A percentile compares a stretch with the other conserved stretches of the same genome.
Conservation (phyloP, 2,888 invertebrate species). For the Macaria notata region DNA sequence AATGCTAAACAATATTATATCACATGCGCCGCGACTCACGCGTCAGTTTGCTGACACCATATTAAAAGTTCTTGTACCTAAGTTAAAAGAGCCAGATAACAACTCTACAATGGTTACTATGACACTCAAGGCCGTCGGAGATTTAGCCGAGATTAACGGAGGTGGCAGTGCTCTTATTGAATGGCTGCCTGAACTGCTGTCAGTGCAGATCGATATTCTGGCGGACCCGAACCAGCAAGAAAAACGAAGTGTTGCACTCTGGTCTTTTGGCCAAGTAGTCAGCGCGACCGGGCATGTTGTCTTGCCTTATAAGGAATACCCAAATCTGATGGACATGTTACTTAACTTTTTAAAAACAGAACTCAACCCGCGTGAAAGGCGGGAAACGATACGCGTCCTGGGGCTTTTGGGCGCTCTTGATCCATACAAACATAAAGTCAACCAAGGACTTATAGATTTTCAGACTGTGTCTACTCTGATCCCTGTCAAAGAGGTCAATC, state of each 20-base stretch:
- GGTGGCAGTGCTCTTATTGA: slow-evolving; percentile 93
- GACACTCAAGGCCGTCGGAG: slow-evolving; percentile 96
- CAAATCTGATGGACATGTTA: slow-evolving; percentile 94
- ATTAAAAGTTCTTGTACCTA: slow-evolving; percentile 93
- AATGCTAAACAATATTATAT: slow-evolving; percentile 97
- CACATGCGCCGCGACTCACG: slow-evolving; percentile 96
- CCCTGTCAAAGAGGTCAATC: slow-evolving; percentile 84
- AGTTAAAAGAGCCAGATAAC: slow-evolving; percentile 92
- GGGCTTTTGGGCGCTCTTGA: slow-evolving; percentile 98
- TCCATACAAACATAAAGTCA: slow-evolving; percentile 98
- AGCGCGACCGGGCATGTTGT: slow-evolving; percentile 98
- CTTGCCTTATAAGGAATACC: slow-evolving; percentile 96
- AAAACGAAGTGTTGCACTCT: slow-evolving; percentile 96
- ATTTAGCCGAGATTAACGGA: slow-evolving; percentile 95
- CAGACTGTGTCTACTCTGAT: slow-evolving; percentile 91
- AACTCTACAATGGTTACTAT: slow-evolving; percentile 96
- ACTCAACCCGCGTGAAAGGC: slow-evolving; percentile 91
- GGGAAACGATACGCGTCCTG: slow-evolving; percentile 96
- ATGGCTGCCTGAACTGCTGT: slow-evolving; percentile 94
- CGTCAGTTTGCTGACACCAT: slow-evolving; percentile 98
- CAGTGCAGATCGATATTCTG: slow-evolving; percentile 95
- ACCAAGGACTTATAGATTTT: slow-evolving; percentile 94
- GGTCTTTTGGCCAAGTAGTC: slow-evolving; percentile 97
- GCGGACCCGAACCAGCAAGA: slow-evolving; percentile 96
- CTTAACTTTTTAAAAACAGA: slow-evolving; percentile 97